Conservation (phyloP, 2,797 vertebrate genomes). For the Eleutherodactylus coqui region DNA sequence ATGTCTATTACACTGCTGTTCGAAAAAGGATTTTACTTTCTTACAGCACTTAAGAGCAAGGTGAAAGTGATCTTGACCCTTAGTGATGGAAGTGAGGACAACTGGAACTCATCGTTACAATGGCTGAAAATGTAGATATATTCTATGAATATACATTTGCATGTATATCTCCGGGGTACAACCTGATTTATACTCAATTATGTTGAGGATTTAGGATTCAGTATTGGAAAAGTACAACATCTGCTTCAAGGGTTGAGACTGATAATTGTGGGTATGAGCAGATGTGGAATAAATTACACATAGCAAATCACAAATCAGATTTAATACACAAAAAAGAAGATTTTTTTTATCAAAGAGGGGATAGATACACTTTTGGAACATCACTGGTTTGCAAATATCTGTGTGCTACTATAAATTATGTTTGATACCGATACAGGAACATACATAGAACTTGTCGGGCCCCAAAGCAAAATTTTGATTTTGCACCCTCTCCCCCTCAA, state of each 20-base stretch:
- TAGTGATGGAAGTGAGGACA: background rate
- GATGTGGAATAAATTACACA: background rate
- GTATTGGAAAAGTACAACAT: constrained; percentile 27
- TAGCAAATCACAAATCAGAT: background rate
- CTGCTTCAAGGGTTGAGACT: constrained; percentile 14
- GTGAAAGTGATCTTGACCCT: background rate
- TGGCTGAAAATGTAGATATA: background rate
- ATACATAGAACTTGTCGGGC: no score
- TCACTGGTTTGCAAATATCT: background rate
- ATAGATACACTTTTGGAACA: no score
- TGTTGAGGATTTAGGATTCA: constrained; percentile 10
- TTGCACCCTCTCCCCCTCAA: no score
- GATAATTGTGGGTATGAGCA: background rate
- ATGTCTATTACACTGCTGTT: background rate
- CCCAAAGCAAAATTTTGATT: no score
- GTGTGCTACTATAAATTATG: background rate
- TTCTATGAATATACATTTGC: constrained; percentile 21
- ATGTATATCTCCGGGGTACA: constrained; percentile 16
- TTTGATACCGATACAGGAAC: no score
- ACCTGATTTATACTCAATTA: constrained; percentile 36
- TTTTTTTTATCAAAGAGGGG: background rate
- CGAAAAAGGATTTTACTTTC: constrained; percentile 5
- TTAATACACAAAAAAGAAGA: background rate
- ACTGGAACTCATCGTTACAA: background rate
- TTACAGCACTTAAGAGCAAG: background rate